A percentile compares a stretch with the other conserved stretches of the same genome.
phyloP scores from a whole-genome alignment of 1,140 invertebrate species.

The Drosophila parabipectinata region DNA sequence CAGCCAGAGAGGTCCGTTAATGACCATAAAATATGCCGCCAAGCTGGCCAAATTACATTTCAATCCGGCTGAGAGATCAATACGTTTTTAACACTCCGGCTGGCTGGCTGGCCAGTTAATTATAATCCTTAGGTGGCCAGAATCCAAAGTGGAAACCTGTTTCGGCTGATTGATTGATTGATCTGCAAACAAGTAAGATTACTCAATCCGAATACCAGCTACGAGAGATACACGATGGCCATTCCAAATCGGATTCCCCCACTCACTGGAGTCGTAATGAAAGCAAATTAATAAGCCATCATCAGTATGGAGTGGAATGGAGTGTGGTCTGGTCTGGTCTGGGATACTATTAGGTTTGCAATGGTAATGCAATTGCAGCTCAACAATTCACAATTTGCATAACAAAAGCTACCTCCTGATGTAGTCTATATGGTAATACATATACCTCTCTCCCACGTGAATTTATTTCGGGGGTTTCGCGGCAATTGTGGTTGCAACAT shows the following conservation, averaged over 20 bases:
- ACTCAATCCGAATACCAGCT: conserved; percentile 14
- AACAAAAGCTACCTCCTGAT: conserved; percentile 14
- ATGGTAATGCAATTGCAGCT: conserved; percentile 21
- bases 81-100: neutral
- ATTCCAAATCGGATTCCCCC: conserved; percentile 21
- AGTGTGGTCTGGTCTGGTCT: neutral
- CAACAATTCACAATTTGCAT: conserved; percentile 34
- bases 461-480: conserved; percentile 13
- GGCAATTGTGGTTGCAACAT: conserved; percentile 28
- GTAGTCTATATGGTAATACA: neutral
- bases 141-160: conserved; percentile 22
- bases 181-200: conserved; percentile 16
- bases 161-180: conserved; percentile 18
- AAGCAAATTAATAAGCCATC: conserved; percentile 61
- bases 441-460: conserved; percentile 30
- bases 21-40: neutral
- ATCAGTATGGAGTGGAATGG: conserved; percentile 16
- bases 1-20: neutral
- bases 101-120: neutral
- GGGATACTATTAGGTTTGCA: conserved; percentile 6
- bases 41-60: conserved; percentile 3
- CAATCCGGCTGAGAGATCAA: conserved; percentile 4
- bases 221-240: neutral
- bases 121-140: conserved; percentile 23
- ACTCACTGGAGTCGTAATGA: conserved; percentile 15